phyloP scores from a whole-genome alignment of 1,140 invertebrate species.

The Bombus cullumanus region DNA sequence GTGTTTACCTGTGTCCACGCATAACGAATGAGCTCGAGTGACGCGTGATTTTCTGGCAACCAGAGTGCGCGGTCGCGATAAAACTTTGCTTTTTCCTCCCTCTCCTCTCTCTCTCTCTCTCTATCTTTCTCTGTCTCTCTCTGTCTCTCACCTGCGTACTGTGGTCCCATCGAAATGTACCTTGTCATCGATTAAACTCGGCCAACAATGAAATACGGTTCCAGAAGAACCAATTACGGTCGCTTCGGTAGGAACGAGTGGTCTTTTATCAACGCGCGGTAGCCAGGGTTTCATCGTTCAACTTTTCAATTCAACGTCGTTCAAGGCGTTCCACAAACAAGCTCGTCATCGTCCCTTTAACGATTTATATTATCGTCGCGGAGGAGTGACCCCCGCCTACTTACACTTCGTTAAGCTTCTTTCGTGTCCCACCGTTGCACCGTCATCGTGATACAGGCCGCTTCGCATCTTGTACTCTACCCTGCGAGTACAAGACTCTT shows the following conservation, averaged over 20 bases:
- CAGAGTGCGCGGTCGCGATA: conserved; percentile 10
- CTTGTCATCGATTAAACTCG: conserved; percentile 41
- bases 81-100: neutral
- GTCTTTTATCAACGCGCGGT: conserved; percentile 50
- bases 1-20: conserved; percentile 19
- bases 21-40: conserved; percentile 51
- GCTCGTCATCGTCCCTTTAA: conserved; percentile 59
- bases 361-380: conserved; percentile 64
- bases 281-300: conserved; percentile 50
- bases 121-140: neutral
- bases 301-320: conserved; percentile 52
- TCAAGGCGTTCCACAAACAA: conserved; percentile 55
- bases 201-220: conserved; percentile 54
- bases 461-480: neutral
- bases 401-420: conserved; percentile 57
- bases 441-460: conserved; percentile 53
- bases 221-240: conserved; percentile 60
- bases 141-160: neutral
- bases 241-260: conserved; percentile 3
- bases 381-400: conserved; percentile 39
- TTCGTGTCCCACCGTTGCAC: conserved; percentile 36
- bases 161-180: neutral
- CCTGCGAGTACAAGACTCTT: neutral
- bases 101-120: neutral
- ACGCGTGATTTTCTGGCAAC: conserved; percentile 32